These are phyloP conservation scores for Manduca sexta DNA, from an alignment of 1,140 invertebrate species.

Conservation along the genomic window DNA sequence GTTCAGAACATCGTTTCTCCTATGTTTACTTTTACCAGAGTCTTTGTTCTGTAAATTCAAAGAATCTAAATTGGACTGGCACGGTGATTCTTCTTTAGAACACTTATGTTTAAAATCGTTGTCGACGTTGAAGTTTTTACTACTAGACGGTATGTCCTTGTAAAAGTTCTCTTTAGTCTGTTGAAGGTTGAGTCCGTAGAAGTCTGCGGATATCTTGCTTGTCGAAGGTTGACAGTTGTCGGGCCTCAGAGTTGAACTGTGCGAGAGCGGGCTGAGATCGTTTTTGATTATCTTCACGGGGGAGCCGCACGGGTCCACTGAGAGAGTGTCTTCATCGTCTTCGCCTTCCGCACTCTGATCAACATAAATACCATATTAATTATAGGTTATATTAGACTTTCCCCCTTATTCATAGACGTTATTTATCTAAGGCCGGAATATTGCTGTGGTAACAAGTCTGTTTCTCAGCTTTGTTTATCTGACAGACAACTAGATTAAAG, in stretches of 20 bases:
- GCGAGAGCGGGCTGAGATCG: conserved; percentile 34
- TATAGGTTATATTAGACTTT: too few species aligned
- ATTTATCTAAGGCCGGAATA: too few species aligned
- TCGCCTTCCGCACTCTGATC: conserved; percentile 64
- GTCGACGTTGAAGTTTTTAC: conserved; percentile 59
- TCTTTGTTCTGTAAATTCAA: conserved; percentile 46
- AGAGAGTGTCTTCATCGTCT: conserved; percentile 74
- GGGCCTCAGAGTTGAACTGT: conserved; percentile 6
- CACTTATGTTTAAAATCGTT: conserved; percentile 43
- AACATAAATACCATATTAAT: conserved; percentile 2
- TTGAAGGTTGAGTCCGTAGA: conserved; percentile 48
- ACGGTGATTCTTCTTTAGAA: conserved; percentile 34
- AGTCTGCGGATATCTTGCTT: conserved; percentile 28
- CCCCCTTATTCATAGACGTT: too few species aligned
- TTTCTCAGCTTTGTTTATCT: too few species aligned
- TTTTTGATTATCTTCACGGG: conserved; percentile 52
- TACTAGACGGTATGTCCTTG: conserved; percentile 60
- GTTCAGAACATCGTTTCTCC: conserved; percentile 40
- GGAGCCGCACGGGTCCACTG: conserved; percentile 55
- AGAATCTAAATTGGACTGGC: conserved; percentile 36
- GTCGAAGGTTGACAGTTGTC: conserved; percentile 28
- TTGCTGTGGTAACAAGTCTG: too few species aligned
- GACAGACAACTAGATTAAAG: too few species aligned
- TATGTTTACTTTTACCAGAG: conserved; percentile 28
- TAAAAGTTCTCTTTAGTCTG: conserved; percentile 53